A percentile compares a stretch with the other conserved stretches of the same genome.
Evolutionary conservation across 2,888 invertebrate species (phyloP).

Genomic region (Halictus quadricinctus): DNA sequence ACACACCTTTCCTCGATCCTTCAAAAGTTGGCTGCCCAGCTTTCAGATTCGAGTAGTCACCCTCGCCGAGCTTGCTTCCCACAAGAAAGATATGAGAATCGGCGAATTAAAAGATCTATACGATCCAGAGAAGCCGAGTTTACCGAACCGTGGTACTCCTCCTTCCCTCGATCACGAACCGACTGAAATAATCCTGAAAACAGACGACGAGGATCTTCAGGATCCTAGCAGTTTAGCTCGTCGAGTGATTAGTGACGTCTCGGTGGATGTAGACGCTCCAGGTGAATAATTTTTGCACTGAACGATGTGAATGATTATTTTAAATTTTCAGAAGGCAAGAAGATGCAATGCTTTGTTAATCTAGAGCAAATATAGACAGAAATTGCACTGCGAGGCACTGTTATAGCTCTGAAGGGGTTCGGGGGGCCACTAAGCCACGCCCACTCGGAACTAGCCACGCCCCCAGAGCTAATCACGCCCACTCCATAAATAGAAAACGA

Average conservation of each 20-base stretch:
- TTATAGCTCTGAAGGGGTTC: neutral
- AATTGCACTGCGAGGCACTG: neutral
- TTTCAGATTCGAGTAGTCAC: slow-evolving; percentile 31
- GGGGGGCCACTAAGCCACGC: neutral
- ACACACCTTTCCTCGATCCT: neutral
- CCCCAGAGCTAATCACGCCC: neutral
- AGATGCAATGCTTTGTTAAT: neutral
- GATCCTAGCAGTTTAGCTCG: neutral
- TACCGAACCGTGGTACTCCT: neutral
- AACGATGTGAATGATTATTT: neutral
- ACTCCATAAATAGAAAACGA: neutral
- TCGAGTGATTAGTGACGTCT: neutral
- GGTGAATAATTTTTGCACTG: neutral
- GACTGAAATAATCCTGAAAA: neutral
- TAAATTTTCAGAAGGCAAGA: neutral
- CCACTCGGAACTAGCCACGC: neutral
- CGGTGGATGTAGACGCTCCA: neutral
- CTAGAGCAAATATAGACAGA: neutral
- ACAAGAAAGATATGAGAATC: neutral
- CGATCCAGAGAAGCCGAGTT: neutral
- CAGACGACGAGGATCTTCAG: neutral
- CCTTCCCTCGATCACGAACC: neutral
- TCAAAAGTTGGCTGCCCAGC: neutral
- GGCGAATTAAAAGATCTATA: slow-evolving; percentile 6
- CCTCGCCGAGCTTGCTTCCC: slow-evolving; percentile 36